Evolutionary conservation across 2,888 invertebrate genomes (phyloP), one percentile per base, ranked within the genome.

Genomic region (Steinernema scapterisci): DNA sequence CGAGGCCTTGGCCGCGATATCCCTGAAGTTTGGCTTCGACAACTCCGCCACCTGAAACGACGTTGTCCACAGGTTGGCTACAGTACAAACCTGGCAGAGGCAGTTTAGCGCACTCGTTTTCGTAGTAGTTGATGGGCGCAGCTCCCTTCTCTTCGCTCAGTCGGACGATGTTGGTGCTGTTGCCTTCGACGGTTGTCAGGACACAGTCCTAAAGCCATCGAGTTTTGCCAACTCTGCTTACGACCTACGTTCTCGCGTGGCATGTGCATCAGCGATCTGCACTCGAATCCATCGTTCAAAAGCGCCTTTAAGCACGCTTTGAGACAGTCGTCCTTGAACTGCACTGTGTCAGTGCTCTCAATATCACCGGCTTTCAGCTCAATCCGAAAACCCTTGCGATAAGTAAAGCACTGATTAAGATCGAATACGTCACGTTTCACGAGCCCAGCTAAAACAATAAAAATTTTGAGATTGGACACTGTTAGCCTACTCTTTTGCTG

Each of bases 321-420:
- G 31, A 77, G 73, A 23, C 77, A 77, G 63, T 77, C 77, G 45
- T 77, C 77, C 46, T 77, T 77, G 70, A 77, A 77, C 71, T 76
- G 72, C 16, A 77, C 73, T 9, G 63, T 45, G 13, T 76, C 75
- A 0, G 77, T 73, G n/a, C 75, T 76, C 21, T 63, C 63, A 43
- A 77, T 72, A 21, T 77, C 72, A 16, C 72, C 77, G 23, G 46
- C 77, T 2, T 76, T 72, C 13, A 77, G 52, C 19, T 73, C 54
- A n/a, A 77, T 43, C 21, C 72, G 71, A 43, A 25, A 46, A 7
- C 73, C 77, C 16, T 77, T 48, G 19, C 52, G 44, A 23, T 71
- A 56, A 27, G 25, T 19, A 43, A 77, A 77, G 38, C 77, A 77
- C 43, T 73, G 44, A 51, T 77, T 77, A 13, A 77, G 63, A 3